A percentile compares a stretch with the other conserved stretches of the same genome.
Conservation (phyloP, 2,113 vertebrate species). For the Microcebus tavaratra region DNA sequence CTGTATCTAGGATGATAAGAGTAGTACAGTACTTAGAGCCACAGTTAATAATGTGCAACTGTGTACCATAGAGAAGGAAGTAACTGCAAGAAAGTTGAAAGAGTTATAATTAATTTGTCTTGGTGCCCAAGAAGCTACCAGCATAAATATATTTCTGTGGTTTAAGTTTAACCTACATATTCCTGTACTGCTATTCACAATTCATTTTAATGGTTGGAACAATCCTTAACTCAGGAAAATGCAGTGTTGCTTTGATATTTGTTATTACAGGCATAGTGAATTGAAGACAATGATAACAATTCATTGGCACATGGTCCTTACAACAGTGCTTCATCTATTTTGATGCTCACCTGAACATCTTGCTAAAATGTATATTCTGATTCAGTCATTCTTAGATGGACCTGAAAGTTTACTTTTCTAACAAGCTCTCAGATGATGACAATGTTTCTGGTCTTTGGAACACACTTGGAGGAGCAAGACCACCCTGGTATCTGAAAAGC, state of each 20-base stretch:
- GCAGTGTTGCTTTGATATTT: not conserved
- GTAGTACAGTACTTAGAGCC: not conserved
- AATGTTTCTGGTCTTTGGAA: not conserved
- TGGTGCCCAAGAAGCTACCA: not conserved
- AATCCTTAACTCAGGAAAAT: not conserved
- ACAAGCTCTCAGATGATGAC: not conserved
- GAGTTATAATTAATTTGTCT: constrained; percentile 38
- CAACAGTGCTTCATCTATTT: not conserved
- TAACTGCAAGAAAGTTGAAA: not conserved
- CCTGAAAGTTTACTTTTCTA: not conserved
- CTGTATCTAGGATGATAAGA: constrained; percentile 41
- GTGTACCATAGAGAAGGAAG: not conserved
- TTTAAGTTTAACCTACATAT: not conserved
- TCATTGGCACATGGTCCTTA: not conserved
- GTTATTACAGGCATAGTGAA: not conserved
- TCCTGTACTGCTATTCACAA: not conserved
- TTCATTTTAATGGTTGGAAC: not conserved
- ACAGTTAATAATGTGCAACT: not conserved
- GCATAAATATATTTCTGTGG: not conserved
- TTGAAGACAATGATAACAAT: not conserved
- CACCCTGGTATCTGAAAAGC: not conserved
- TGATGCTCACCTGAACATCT: not conserved
- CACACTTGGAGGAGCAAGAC: not conserved
- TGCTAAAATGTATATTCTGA: not conserved
- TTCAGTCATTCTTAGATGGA: not conserved